Base-by-base conservation (phyloP, 1,140 invertebrate genomes). In the Elysia chlorotica region DNA sequence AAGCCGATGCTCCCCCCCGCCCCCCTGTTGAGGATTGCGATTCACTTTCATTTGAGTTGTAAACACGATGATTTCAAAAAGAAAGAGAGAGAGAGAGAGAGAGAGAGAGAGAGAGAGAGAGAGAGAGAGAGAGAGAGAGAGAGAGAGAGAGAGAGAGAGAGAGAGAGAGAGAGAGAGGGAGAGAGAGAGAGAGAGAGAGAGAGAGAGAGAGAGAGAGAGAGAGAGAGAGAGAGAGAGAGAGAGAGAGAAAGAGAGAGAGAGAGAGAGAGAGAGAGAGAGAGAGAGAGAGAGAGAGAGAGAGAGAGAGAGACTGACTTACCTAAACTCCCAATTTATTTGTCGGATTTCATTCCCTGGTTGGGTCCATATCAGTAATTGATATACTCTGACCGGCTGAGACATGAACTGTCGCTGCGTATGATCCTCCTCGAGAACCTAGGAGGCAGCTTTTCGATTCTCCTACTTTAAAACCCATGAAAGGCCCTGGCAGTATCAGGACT, bases 41-140 rank as follows among this genome's bases (percentile, higher is more conserved):
- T 59, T 2, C n/a, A 38, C n/a, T 6, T 4, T 36, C n/a, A 48
- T 14, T 41, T 70, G 66, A 62, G 36, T 31, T 21, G 19, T 2
- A 5, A 23, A 53, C 1, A 17, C 21, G 6, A 0, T 17, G 2
- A 30, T 69, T 23, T 37, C 30, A 21, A 41, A 31, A 31, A n/a
- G 61, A 65, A 31, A 30, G 33, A 41, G 63, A 54, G 31, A 48
- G 30, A 54, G 65, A 67, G 63, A 37, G 30, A 67, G 25, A 36
- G 36, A 37, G 37, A 61, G 71, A 53, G 37, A 37, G 36, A 41
- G 38, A 57, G 35, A 30, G 35, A 65, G 63, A 37, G 37, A 37
- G 37, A 38, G 23, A 48, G 28, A n/a, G 31, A 48, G 30, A 38
- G 61, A 30, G 23, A 57, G 56, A 48, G 35, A 38, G 28, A 59